These are phyloP conservation scores for Thereva unica DNA, from an alignment of 2,888 invertebrate species.

Conservation along the genomic window DNA sequence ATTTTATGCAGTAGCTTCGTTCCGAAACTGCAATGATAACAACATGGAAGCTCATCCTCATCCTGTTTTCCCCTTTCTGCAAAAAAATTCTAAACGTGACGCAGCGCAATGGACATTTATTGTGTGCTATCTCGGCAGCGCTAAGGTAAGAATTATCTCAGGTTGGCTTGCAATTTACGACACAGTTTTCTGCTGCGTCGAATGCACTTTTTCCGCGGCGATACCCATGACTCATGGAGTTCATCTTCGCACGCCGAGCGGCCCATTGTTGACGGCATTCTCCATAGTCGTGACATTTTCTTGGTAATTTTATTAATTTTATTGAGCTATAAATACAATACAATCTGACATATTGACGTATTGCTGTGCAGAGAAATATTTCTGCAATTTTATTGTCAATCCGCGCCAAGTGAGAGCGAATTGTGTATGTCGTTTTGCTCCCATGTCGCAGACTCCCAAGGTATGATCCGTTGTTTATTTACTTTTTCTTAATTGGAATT, in stretches of 20 bases:
- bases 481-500: too few relatives aligned
- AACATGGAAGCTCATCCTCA: too few relatives aligned
- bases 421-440: neutral
- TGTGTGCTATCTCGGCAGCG: slow-evolving; percentile 20
- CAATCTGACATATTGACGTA: slow-evolving; percentile 36
- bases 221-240: slow-evolving; percentile 25
- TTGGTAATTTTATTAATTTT: slow-evolving; percentile 37
- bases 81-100: slow-evolving; percentile 3
- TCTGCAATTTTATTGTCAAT: slow-evolving; percentile 29
- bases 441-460: too few relatives aligned
- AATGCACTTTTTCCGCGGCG: slow-evolving; percentile 2
- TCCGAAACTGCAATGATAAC: too few relatives aligned
- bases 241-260: slow-evolving; percentile 24
- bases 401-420: neutral
- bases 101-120: slow-evolving; percentile 17
- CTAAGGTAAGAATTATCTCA: slow-evolving; percentile 17
- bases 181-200: slow-evolving; percentile 15
- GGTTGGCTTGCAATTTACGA: slow-evolving; percentile 19
- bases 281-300: slow-evolving; percentile 22
- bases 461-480: too few relatives aligned
- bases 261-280: slow-evolving; percentile 19
- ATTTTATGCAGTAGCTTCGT: too few relatives aligned
- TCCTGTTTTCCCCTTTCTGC: neutral
- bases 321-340: slow-evolving; percentile 35
- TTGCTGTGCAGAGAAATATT: slow-evolving; percentile 25